phyloP scores from a whole-genome alignment of 1,140 invertebrate genomes.

The Cotesia typhae region DNA sequence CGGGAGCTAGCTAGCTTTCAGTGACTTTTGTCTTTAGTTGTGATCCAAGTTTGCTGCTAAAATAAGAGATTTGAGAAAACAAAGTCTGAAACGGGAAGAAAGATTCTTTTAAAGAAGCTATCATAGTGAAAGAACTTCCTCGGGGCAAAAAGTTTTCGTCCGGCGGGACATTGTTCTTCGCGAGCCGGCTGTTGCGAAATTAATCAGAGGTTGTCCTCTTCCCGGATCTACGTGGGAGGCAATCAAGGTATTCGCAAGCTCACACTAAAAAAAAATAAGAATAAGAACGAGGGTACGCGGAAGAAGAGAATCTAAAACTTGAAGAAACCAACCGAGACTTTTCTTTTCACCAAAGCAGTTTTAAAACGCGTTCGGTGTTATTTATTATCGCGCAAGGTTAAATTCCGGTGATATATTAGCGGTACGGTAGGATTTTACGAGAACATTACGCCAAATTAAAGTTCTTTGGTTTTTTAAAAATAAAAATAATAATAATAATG shows the following conservation, averaged over 20 bases:
- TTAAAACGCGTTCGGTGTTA: conserved; percentile 1
- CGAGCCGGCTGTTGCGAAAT: conserved; percentile 17
- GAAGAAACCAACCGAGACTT: neutral
- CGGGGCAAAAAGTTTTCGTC: conserved; percentile 17
- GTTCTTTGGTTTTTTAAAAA: neutral
- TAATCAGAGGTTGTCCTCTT: conserved; percentile 26
- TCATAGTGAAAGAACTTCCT: conserved; percentile 24
- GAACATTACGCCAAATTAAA: conserved; percentile 13
- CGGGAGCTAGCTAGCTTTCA: too few species aligned
- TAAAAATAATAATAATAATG: neutral
- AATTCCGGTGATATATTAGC: neutral
- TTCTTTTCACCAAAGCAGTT: neutral
- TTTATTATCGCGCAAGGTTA: neutral
- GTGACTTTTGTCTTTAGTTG: too few species aligned
- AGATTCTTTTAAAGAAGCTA: conserved; percentile 24
- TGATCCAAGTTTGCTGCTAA: neutral
- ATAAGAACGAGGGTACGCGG: neutral
- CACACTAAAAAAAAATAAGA: conserved; percentile 4
- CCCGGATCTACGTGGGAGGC: conserved; percentile 23
- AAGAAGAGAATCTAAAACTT: neutral
- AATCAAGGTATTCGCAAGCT: conserved; percentile 1
- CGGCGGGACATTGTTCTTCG: conserved; percentile 26
- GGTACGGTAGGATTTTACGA: neutral
- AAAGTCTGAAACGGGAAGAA: neutral
- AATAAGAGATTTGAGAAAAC: neutral